Percentiles rank a stretch among this genome's conserved stretches.
Conservation (phyloP, 2,113 vertebrate species). For the Nycticryphes semicollaris region DNA sequence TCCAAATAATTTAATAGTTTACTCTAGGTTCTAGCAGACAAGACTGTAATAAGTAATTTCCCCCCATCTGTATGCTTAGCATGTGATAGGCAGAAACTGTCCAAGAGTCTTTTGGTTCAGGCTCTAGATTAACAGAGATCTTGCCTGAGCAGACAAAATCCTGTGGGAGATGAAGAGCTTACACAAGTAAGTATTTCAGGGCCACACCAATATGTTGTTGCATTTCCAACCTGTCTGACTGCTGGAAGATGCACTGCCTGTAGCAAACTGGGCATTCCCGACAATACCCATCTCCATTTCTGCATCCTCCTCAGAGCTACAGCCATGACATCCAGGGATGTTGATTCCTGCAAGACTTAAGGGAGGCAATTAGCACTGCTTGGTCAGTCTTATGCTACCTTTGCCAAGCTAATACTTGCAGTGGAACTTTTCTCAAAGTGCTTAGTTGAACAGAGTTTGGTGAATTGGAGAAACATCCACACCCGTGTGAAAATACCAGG, state of each 20-base stretch:
- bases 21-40: background rate
- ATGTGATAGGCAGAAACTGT: background rate
- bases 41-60: background rate
- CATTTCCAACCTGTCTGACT: background rate
- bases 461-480: background rate
- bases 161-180: background rate
- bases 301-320: background rate
- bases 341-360: background rate
- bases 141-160: background rate
- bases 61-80: background rate
- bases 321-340: background rate
- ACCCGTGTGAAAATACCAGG: fast-evolving
- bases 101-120: background rate
- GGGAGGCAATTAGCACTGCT: background rate
- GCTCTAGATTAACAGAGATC: background rate
- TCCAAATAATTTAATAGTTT: background rate
- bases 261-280: background rate
- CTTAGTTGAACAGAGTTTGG: background rate
- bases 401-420: background rate
- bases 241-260: background rate
- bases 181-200: background rate
- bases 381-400: background rate
- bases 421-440: background rate
- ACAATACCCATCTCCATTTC: background rate
- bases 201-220: background rate